Conservation (phyloP, 2,797 vertebrate species). For the Danio kyathit region DNA sequence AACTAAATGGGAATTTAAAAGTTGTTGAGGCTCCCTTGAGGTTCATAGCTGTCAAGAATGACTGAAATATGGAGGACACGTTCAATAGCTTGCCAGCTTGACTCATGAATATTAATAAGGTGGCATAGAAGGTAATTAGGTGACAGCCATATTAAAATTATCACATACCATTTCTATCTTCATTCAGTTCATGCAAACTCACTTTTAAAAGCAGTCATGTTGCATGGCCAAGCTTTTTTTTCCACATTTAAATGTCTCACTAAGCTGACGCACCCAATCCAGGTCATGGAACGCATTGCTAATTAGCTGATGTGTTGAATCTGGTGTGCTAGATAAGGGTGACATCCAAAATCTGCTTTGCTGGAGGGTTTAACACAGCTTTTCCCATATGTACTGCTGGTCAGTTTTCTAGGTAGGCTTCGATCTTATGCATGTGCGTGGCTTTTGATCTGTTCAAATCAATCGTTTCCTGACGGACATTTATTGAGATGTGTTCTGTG, state of each 20-base stretch:
- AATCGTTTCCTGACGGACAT: not conserved
- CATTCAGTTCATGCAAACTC: not conserved
- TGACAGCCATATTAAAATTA: conserved; percentile 22
- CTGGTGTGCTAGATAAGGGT: conserved; percentile 19
- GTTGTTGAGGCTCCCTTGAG: no score
- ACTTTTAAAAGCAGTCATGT: not conserved
- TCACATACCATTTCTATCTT: not conserved
- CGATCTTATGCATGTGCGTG: not conserved
- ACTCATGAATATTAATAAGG: conserved; percentile 21
- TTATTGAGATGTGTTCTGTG: conserved; percentile 9
- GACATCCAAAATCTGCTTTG: conserved; percentile 4
- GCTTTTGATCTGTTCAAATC: not conserved
- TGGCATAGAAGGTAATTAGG: not conserved
- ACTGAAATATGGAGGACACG: not conserved
- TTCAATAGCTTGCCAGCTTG: not conserved
- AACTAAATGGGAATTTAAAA: no score
- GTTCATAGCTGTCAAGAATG: conserved; percentile 18
- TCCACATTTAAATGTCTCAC: not conserved
- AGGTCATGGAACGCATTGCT: not conserved
- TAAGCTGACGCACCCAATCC: not conserved
- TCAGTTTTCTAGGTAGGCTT: not conserved
- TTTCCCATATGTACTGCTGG: not conserved
- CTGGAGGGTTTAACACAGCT: not conserved
- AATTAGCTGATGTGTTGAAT: not conserved
- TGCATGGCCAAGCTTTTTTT: not conserved